Base-by-base conservation (phyloP, 2,113 vertebrate genomes). In the Microtus pennsylvanicus region DNA sequence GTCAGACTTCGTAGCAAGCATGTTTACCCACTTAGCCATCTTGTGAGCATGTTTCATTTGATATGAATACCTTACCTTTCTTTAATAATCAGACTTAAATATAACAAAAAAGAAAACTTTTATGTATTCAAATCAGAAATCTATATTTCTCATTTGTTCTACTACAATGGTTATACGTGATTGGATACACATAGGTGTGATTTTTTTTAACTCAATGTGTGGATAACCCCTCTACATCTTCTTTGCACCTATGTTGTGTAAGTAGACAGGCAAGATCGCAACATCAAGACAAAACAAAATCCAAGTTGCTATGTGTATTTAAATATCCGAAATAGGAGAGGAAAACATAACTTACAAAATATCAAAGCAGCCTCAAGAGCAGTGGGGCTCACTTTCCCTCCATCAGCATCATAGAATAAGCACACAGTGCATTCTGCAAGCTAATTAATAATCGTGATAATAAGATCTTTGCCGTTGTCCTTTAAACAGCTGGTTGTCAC, bases 101-200 rank as follows among this genome's bases (percentile, higher is more conserved):
- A 77, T 69, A 42, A 81, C 76, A 89, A 91, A 94, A 96, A 72
- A 78, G 16, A 5, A 74, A 55, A 0, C 6, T 1, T n/a, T 11
- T 35, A 42, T 63, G 69, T 21, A 76, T 74, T 26, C 13, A 81
- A 76, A 85, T 52, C 22, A 76, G 69, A 38, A 91, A 67, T 80
- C 55, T 83, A 12, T 61, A 86, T 92, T 95, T 95, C 72, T 85
- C 6, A 65, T 24, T 92, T 78, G n/a, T 91, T 96, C 47, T 96
- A 30, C 14, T 50, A 35, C 88, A 70, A 83, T 65, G 38, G 76
- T 92, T 14, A 33, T 85, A 92, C 77, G 65, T 26, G 19, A 78
- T 28, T 91, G n/a, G 22, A 88, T 42, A 83, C 14, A 82, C 55
- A 67, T 78, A 94, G 77, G 38, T 74, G n/a, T 7, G 35, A 74